phyloP scores from a whole-genome alignment of 2,797 vertebrate species.

The Uromys caudimaculatus region DNA sequence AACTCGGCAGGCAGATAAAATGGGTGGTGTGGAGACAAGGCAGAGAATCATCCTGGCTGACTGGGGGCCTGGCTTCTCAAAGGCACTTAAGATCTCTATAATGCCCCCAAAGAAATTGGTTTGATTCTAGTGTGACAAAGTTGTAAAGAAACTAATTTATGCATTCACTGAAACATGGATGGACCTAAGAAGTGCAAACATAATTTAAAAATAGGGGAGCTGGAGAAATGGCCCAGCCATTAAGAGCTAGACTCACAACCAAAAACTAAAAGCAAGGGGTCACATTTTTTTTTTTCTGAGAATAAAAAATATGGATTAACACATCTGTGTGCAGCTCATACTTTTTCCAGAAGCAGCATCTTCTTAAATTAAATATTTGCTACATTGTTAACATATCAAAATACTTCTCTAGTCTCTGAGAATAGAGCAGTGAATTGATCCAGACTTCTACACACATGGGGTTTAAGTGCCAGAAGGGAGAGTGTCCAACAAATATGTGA shows the following conservation, averaged over 20 bases:
- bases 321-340: not conserved
- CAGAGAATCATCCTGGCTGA: not conserved
- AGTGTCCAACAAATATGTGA: not conserved
- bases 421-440: not conserved
- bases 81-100: not conserved
- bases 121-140: not conserved
- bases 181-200: not conserved
- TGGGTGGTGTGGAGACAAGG: not conserved
- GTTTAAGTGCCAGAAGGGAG: not conserved
- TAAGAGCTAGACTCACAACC: too few species aligned
- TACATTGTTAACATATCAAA: constrained; percentile 10
- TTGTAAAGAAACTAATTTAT: constrained; percentile 18
- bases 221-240: not conserved
- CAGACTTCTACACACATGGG: not conserved
- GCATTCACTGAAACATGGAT: constrained; percentile 6
- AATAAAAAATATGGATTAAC: not conserved
- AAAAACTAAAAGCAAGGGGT: not conserved
- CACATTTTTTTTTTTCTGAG: not conserved
- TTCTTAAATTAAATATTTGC: not conserved
- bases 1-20: not conserved
- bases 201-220: not conserved
- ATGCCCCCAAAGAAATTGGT: not conserved
- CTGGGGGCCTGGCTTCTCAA: not conserved
- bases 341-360: not conserved
- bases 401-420: not conserved